Base-by-base conservation (phyloP, 2,113 vertebrate species). In the Clupea harengus region DNA sequence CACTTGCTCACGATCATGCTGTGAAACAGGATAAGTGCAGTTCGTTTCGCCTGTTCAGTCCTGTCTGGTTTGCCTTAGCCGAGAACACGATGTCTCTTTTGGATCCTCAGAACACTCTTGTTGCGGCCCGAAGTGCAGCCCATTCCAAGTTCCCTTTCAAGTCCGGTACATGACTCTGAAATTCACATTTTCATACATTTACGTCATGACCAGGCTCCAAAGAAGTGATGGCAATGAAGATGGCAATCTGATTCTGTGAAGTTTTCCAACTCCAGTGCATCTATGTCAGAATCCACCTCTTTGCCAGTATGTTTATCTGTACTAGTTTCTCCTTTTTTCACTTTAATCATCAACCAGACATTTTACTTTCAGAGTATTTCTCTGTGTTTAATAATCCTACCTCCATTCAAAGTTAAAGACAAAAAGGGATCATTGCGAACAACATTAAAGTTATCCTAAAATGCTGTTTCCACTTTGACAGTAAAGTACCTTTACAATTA, bases 11-110 rank as follows among this genome's bases (percentile, higher is more conserved):
- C 5, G 72, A 32, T 78, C 4, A 13, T 78, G 28, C 72, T 6
- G 10, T 78, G 72, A 17, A 78, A 78, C 72, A 78, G 72, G 72
- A 78, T 32, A 78, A 78, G 72, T 78, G 32, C 4, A 2, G 72
- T 78, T 78, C 18, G 72, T 39, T 78, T 32, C 72, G 32, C 72
- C 72, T 78, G 72, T 39, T 32, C 72, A 39, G 72, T 78, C 72
- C 72, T 78, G 72, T 78, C 72, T 39, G 32, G 72, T 78, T 78
- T 78, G 72, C 32, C 17, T 78, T 78, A 78, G 28, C 72, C 39
- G 13, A 78, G 72, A 78, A 78, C 72, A 78, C 3, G 28, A 13
- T 39, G 32, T 78, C 72, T 78, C 72, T 78, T 78, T 39, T 78
- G 72, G 72, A 78, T 39, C 72, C 13, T 32, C 11, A 39, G 72